Percentiles rank a stretch among this genome's conserved stretches.
These are phyloP conservation scores for Strix uralensis DNA, from an alignment of 2,113 vertebrate genomes.

Conservation along the genomic window DNA sequence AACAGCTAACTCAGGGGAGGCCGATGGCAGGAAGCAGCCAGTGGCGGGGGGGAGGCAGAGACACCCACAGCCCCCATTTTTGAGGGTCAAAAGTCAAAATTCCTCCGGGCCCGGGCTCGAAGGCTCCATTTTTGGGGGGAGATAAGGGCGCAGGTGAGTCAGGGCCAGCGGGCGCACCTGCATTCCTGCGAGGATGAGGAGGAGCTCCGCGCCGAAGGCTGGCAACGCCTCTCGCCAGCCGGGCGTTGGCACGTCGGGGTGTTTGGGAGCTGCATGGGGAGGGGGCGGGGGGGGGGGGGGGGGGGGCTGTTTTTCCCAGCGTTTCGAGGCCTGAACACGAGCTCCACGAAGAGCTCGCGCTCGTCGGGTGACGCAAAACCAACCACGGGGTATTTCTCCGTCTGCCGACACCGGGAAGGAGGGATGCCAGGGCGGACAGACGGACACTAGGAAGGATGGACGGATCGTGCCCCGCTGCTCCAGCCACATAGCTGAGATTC, in stretches of 20 bases:
- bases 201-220: not conserved
- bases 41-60: not conserved
- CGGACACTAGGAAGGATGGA: not conserved
- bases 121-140: not conserved
- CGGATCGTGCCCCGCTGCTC: not conserved
- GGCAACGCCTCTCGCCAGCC: not conserved
- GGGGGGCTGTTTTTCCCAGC: too few species aligned
- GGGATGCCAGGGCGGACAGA: too few species aligned
- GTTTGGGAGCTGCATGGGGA: too few species aligned
- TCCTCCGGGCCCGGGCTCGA: too few species aligned
- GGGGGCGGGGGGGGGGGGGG: too few species aligned
- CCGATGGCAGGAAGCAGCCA: slow-evolving; percentile 25
- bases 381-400: too few species aligned
- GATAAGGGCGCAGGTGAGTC: not conserved
- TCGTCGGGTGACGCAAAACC: too few species aligned
- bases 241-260: not conserved
- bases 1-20: slow-evolving; percentile 12
- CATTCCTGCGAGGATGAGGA: not conserved
- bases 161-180: not conserved
- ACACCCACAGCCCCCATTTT: not conserved
- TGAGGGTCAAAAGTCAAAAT: not conserved
- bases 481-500: not conserved
- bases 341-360: too few species aligned
- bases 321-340: too few species aligned
- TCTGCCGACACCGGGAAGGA: not conserved